Base-by-base conservation (phyloP, 2,797 vertebrate genomes). In the Anabas testudineus region DNA sequence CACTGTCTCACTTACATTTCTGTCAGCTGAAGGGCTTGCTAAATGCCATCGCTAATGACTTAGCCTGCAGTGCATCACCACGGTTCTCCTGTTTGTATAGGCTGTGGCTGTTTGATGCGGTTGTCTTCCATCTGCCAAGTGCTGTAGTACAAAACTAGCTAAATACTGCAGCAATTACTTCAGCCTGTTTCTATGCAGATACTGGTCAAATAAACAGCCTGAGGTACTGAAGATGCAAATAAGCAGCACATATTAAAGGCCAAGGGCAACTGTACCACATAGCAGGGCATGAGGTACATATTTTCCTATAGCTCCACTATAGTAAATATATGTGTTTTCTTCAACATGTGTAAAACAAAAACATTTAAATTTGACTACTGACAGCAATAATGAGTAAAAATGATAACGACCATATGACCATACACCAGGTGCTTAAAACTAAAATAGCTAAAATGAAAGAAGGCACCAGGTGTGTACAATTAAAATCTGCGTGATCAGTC, bases 41-140 rank as follows among this genome's bases (percentile, higher is more conserved):
- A 90, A 86, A 84, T 80, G 82, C 73, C 87, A 88, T 83, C 78
- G 76, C 80, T 78, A 87, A 90, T 83, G 84, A 86, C 74, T 69
- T 68, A 53, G 86, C 82, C 81, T 78, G 88, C 77, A 74, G 84
- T 73, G 76, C 36, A 52, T 78, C 58, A 45, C 69, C 78, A 73
- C 63, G 26, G 72, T 43, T 83, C 78, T 80, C 83, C 67, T 73
- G 75, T 85, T 83, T 87, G 65, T 79, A 82, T 37, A 63, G 60
- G 66, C 81, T 72, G 78, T 1, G 57, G 71, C 71, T 78, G 79
- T 80, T 84, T 82, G 71, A 81, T 55, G 46, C 26, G 12, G 41
- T 76, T 77, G 68, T 53, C 56, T 74, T 82, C 80, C 77, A 85
- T 85, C 78, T 87, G 89, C 67, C 81, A 84, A 78, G 71, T 71